Conservation (phyloP, 2,888 invertebrate genomes). For the Plebejus anna region DNA sequence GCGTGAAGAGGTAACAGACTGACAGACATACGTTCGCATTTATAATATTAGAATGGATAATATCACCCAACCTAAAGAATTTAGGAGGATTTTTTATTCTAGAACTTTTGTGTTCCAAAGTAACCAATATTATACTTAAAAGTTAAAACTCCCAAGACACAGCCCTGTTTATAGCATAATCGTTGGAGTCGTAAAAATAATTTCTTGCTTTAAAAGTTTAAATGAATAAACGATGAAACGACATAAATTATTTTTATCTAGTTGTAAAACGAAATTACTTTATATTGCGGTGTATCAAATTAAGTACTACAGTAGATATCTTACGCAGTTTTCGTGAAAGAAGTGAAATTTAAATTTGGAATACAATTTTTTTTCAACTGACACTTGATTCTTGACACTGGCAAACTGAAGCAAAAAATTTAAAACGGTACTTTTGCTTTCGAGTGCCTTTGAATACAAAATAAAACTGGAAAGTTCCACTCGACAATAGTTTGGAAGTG, state of each 20-base stretch:
- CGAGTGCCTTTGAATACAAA: constrained; percentile 21
- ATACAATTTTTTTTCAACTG: background rate
- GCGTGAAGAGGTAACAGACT: too few species aligned
- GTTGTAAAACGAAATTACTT: constrained; percentile 9
- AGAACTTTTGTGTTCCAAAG: background rate
- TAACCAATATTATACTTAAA: background rate
- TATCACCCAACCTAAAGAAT: too few species aligned
- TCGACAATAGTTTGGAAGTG: constrained; percentile 25
- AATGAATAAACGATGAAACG: constrained; percentile 19
- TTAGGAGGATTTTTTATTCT: too few species aligned
- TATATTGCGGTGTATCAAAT: background rate
- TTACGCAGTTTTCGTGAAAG: background rate
- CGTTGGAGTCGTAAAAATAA: constrained; percentile 15
- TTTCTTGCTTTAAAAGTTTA: constrained; percentile 10
- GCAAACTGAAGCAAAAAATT: background rate
- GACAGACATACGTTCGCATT: too few species aligned
- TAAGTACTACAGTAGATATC: background rate
- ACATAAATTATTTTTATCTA: background rate
- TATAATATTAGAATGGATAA: too few species aligned
- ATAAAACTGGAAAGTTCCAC: constrained; percentile 29
- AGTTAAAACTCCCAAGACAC: background rate
- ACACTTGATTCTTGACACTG: background rate
- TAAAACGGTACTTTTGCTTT: constrained; percentile 1
- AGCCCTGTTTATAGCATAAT: constrained; percentile 16
- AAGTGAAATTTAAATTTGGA: background rate